Evolutionary conservation across 1,140 invertebrate species (phyloP).

Genomic region (Orchesella cincta): DNA sequence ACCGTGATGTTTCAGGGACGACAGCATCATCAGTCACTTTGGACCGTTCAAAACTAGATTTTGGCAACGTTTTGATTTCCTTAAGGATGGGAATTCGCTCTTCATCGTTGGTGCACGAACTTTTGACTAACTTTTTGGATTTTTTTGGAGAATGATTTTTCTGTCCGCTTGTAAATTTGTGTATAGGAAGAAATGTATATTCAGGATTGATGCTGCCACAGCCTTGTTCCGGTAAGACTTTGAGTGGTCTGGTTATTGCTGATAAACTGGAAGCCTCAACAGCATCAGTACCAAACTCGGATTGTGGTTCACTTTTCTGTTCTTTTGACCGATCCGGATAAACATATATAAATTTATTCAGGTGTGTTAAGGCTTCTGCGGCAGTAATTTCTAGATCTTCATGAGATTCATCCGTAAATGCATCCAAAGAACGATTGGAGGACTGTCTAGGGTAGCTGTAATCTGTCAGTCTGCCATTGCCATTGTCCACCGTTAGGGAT

Average conservation of each 20-base stretch:
- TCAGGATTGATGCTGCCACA: slow-evolving; percentile 4
- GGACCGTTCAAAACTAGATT: not conserved
- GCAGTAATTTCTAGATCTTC: slow-evolving; percentile 6
- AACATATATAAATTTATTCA: slow-evolving; percentile 14
- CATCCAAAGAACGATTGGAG: not conserved
- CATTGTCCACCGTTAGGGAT: not conserved
- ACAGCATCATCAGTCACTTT: not conserved
- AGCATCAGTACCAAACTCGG: not conserved
- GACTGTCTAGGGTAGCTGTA: not conserved
- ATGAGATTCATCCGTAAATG: not conserved
- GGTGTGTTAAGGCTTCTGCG: slow-evolving; percentile 7
- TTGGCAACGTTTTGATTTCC: not conserved
- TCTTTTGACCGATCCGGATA: not conserved
- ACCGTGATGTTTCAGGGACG: not conserved
- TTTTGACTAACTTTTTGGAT: slow-evolving; percentile 24
- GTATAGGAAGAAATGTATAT: slow-evolving; percentile 24
- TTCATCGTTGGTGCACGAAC: not conserved
- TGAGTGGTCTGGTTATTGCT: not conserved
- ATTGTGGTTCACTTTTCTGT: not conserved
- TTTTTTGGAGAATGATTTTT: slow-evolving; percentile 17
- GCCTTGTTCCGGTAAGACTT: slow-evolving; percentile 13
- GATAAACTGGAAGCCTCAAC: not conserved
- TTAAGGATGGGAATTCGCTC: not conserved
- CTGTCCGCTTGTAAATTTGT: not conserved
- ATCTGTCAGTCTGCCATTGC: not conserved